Evolutionary conservation across 1,140 invertebrate genomes (phyloP), one percentile per base, ranked within the genome.

Genomic region (Eriosoma lanigerum): DNA sequence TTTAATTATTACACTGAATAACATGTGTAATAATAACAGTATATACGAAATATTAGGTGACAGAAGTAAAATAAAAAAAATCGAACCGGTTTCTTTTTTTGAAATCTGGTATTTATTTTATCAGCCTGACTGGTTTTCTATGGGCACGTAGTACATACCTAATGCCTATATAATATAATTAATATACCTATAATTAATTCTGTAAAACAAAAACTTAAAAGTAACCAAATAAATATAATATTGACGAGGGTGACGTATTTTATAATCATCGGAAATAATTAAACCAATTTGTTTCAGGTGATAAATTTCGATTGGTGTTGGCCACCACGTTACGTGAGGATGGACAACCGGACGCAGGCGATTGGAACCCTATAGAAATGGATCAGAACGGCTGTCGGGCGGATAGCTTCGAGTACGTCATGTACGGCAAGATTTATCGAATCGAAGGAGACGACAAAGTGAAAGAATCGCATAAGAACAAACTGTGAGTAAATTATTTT

Each of bases 391-490:
- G 94, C 29, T 93, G 94, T 1, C 89, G 94, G 75, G 96, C 97
- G 0, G 96, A 98, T 85, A 95, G 94, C 84, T 99, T 99, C 85
- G 98, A 99, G 85, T 99, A 99, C 88, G 96, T 99, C 15, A 99
- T 99, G 97, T 97, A 95, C 82, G 98, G 98, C n/a, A 98, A 98
- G 87, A 96, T 99, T 68, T 98, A 98, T 86, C 90, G 96, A 70
- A 97, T 99, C 84, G 97, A 99, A 87, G 96, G 96, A 17, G 97
- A 99, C 84, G 97, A 99, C 82, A 92, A 91, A n/a, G 90, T 91
- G 38, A 91, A 91, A 82, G 96, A 98, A 85, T 91, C 93, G 0
- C 92, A 92, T 12, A 93, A 84, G 58, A 84, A 82, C 78, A 84
- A 84, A 82, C 83, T 85, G 78, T 84, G 46, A 83, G 82, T 83